phyloP scores from a whole-genome alignment of 1,140 invertebrate genomes.

The Drosophila eugracilis region DNA sequence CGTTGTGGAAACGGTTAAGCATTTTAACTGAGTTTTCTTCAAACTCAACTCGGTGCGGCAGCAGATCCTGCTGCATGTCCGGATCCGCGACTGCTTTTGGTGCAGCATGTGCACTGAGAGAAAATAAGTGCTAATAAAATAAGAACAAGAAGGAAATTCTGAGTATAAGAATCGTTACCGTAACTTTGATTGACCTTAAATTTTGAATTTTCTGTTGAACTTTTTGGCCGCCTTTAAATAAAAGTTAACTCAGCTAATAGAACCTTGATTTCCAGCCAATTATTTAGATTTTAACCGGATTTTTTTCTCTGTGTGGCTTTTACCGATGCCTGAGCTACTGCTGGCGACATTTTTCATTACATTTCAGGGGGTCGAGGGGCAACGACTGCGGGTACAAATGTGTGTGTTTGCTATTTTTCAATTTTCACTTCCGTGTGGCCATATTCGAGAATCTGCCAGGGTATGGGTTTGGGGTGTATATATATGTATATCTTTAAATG shows the following conservation, averaged over 20 bases:
- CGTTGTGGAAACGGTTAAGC: constrained; percentile 73
- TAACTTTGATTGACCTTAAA: too few relatives aligned
- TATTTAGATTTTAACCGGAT: not conserved
- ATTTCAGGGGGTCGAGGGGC: constrained; percentile 45
- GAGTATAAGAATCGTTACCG: too few relatives aligned
- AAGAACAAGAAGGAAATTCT: too few relatives aligned
- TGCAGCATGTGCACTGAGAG: constrained; percentile 15
- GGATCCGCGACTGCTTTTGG: constrained; percentile 24
- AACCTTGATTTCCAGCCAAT: not conserved
- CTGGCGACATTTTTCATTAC: constrained; percentile 78
- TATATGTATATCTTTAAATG: not conserved
- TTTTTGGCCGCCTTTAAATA: too few relatives aligned
- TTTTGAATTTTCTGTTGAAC: too few relatives aligned
- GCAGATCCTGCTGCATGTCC: constrained; percentile 27
- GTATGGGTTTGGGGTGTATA: constrained; percentile 10
- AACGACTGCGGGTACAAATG: constrained; percentile 59
- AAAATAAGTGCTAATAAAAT: not conserved
- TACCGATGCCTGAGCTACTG: constrained; percentile 35
- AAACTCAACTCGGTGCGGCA: constrained; percentile 42
- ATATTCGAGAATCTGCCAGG: constrained; percentile 3
- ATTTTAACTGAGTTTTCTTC: constrained; percentile 79
- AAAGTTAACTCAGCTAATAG: too few relatives aligned
- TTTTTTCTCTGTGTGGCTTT: not conserved
- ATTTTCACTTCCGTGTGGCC: constrained; percentile 75
- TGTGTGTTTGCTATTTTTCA: constrained; percentile 83